phyloP scores from a whole-genome alignment of 2,797 vertebrate species.

The Miichthys miiuy region DNA sequence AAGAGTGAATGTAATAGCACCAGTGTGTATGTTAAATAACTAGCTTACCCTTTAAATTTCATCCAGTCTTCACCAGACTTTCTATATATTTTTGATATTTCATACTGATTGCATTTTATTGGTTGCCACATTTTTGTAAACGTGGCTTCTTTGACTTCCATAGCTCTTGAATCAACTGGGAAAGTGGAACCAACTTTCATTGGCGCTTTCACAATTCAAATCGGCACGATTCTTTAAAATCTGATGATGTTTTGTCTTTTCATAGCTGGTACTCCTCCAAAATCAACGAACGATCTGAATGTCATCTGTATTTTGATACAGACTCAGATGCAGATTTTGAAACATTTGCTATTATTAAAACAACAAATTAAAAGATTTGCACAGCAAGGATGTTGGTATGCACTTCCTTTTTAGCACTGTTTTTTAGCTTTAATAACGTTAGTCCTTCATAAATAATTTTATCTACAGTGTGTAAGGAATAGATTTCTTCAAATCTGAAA shows the following conservation, averaged over 20 bases:
- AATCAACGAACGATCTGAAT: neutral
- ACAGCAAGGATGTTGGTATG: neutral
- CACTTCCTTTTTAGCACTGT: no score
- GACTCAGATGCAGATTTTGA: neutral
- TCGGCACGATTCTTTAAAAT: no score
- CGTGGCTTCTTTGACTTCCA: neutral
- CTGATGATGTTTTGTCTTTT: neutral
- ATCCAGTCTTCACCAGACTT: neutral
- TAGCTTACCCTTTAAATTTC: neutral
- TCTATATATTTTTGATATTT: neutral
- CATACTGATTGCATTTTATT: neutral
- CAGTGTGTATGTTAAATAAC: neutral
- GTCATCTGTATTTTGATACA: neutral
- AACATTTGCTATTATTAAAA: neutral
- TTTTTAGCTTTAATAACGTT: neutral
- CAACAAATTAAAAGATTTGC: neutral
- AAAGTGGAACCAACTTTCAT: neutral
- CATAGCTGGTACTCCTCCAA: neutral
- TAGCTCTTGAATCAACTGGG: neutral
- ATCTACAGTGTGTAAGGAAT: neutral
- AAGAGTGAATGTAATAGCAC: neutral
- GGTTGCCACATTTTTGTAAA: neutral
- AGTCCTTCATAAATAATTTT: neutral
- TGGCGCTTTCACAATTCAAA: neutral
- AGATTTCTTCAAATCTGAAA: slow-evolving; percentile 8